Evolutionary conservation across 2,797 vertebrate species (phyloP), one percentile per base, ranked within the genome.

Genomic region (Hippocampus kuda): DNA sequence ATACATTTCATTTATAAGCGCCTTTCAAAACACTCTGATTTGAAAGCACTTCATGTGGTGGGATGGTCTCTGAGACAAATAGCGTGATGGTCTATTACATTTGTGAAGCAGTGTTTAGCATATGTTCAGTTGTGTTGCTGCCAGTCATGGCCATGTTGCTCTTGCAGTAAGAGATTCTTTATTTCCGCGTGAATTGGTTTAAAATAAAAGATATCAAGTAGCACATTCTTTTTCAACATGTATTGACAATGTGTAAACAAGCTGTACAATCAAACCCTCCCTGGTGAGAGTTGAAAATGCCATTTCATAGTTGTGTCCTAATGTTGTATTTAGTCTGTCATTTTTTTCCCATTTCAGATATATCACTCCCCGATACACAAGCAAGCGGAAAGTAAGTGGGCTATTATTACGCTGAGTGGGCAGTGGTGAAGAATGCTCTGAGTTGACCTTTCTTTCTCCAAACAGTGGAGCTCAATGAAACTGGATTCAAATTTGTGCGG

Each of bases 341-440:
- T 54, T 65, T 72, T 72, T 30, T 75, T 79, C 75, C 65, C 65
- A 72, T 92, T 88, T 73, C 87, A 99, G 97, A 98, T 99, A 82
- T 99, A 99, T 90, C 94, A 93, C 90, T 97, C 93, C 73, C 96
- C 96, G 72, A 97, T 97, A 89, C 95, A 97, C 34, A 98, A 99
- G 81, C 93, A 97, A 85, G 94, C 96, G 77, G 95, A 98, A 88
- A 98, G 97, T 98, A 91, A 93, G 97, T 94, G 75, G 70, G 54
- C 57, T 51, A 41, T 34, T n/a, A 42, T 20, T 26, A 51, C 42
- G 48, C 64, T 27, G 26, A 27, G 13, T 26, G 24, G 9, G 24
- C 46, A 26, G 13, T 27, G 41, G 8, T 48, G 2, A 48, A 27
- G 16, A 65, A 44, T 56, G 18, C n/a, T 3, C 9, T 65, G 67